phyloP scores from a whole-genome alignment of 1,140 invertebrate genomes.

The Palaemon carinicauda region DNA sequence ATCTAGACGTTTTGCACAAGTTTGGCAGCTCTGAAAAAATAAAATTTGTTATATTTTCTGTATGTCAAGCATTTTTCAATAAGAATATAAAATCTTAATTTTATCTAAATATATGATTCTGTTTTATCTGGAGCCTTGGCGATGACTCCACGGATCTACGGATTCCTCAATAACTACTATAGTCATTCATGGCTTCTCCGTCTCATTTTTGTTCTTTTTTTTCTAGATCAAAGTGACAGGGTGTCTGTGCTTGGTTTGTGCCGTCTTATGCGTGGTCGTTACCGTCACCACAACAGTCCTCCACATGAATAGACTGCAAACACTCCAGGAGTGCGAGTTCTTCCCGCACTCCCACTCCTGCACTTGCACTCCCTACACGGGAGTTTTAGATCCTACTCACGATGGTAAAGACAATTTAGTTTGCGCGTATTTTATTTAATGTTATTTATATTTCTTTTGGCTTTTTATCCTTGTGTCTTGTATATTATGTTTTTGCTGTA shows the following conservation, averaged over 20 bases:
- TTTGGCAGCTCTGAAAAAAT: too few species aligned
- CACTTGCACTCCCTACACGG: conserved; percentile 69
- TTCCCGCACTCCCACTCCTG: conserved; percentile 79
- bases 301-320: conserved; percentile 90
- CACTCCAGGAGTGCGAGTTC: conserved; percentile 85
- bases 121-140: too few species aligned
- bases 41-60: too few species aligned
- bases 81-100: too few species aligned
- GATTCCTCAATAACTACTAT: too few species aligned
- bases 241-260: conserved; percentile 82
- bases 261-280: conserved; percentile 83
- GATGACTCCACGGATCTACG: too few species aligned
- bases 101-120: too few species aligned
- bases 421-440: conserved; percentile 72
- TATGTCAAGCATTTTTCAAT: too few species aligned
- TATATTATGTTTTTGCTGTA: background rate
- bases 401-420: conserved; percentile 94
- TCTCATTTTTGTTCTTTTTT: background rate
- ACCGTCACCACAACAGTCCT: conserved; percentile 92
- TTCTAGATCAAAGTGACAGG: conserved; percentile 85
- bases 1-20: too few species aligned
- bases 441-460: background rate
- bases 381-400: conserved; percentile 77
- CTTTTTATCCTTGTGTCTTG: background rate
- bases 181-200: too few species aligned